Percentiles rank a stretch among this genome's conserved stretches.
phyloP scores from a whole-genome alignment of 2,113 vertebrate species.

The Phycodurus eques region DNA sequence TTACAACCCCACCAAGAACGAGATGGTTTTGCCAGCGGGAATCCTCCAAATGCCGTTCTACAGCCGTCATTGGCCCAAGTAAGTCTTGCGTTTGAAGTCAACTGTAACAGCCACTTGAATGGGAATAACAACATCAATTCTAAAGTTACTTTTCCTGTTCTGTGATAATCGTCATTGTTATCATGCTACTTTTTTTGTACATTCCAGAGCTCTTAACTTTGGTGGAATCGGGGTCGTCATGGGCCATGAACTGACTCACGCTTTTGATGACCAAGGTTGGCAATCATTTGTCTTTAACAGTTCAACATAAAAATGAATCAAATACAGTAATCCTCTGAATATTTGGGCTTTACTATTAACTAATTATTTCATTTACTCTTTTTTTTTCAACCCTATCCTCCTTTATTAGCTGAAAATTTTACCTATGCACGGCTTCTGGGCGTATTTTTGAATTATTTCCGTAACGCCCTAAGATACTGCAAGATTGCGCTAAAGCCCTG shows the following conservation, averaged over 20 bases:
- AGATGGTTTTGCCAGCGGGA: constrained; percentile 93
- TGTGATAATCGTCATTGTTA: neutral
- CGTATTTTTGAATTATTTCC: no score
- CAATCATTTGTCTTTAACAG: neutral
- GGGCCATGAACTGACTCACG: constrained; percentile 94
- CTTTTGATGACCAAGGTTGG: constrained; percentile 93
- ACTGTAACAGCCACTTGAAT: no score
- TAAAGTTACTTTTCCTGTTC: neutral
- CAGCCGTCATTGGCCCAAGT: constrained; percentile 86
- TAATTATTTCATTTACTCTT: neutral
- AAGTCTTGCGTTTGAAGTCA: constrained; percentile 40
- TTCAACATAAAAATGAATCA: neutral
- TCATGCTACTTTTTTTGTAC: neutral
- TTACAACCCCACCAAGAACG: constrained; percentile 97
- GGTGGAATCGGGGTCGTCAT: constrained; percentile 94
- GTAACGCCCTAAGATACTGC: no score
- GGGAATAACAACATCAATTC: neutral
- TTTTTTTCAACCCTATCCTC: no score
- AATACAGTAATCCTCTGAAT: neutral
- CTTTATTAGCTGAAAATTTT: no score
- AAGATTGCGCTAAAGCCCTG: no score
- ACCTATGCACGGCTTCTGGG: no score
- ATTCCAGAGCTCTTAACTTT: constrained; percentile 86
- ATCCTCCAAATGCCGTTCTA: constrained; percentile 95
- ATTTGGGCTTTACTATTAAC: neutral